Evolutionary conservation across 37 sponge, comb jelly and placozoan species (phyloP).

Genomic region (Tethya wilhelma): DNA sequence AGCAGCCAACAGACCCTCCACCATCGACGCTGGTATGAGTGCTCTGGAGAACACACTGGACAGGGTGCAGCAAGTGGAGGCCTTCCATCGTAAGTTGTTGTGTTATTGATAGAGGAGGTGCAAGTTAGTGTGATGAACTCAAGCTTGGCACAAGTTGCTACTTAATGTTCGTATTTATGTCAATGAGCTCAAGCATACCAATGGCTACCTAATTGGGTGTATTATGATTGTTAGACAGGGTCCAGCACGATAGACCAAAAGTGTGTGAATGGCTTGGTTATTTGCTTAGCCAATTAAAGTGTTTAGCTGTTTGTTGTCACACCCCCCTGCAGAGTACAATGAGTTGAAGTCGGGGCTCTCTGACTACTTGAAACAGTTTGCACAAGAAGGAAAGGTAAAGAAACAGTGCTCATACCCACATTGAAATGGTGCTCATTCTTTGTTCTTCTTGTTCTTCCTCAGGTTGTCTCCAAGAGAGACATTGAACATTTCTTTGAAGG

Average conservation of each 20-base stretch:
- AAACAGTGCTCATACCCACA: neutral
- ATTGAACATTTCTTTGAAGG: constrained; percentile 86
- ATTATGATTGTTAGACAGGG: neutral
- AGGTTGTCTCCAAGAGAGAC: constrained; percentile 83
- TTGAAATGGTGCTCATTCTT: neutral
- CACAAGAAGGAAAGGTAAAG: constrained; percentile 55
- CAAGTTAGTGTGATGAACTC: too few relatives aligned
- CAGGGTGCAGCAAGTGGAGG: constrained; percentile 76
- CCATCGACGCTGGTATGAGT: constrained; percentile 59
- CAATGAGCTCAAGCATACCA: too few relatives aligned
- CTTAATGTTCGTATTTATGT: too few relatives aligned
- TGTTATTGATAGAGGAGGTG: neutral
- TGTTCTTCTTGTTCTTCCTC: neutral
- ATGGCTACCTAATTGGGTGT: neutral
- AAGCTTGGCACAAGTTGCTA: too few relatives aligned
- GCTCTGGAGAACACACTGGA: constrained; percentile 55
- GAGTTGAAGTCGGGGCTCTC: constrained; percentile 70
- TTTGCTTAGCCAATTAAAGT: too few relatives aligned
- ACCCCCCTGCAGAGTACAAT: constrained; percentile 74
- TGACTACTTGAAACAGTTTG: constrained; percentile 75
- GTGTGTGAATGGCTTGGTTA: too few relatives aligned
- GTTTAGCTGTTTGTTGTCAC: too few relatives aligned
- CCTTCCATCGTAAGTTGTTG: constrained; percentile 60
- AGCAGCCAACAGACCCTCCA: constrained; percentile 21
- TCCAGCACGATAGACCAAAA: neutral